phyloP scores from a whole-genome alignment of 2,797 vertebrate genomes.

The Anas bahamensis region DNA sequence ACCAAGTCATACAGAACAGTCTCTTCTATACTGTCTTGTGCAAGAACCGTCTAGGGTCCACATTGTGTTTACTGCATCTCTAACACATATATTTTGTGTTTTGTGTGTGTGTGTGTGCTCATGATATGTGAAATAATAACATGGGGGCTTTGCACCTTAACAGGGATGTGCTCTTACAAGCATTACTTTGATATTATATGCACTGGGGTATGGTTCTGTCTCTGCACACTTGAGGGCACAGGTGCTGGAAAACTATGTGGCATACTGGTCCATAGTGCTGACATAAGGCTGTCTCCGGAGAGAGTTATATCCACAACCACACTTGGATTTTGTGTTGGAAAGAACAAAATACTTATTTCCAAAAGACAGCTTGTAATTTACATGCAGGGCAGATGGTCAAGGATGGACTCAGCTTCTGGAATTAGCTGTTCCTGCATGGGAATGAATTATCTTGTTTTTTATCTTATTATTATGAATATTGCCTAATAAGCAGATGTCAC shows the following conservation, averaged over 20 bases:
- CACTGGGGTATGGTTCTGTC: neutral
- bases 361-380: neutral
- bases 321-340: neutral
- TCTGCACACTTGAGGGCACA: neutral
- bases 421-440: neutral
- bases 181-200: neutral
- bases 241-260: neutral
- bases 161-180: neutral
- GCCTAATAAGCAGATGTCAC: neutral
- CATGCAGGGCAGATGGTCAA: neutral
- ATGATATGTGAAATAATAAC: neutral
- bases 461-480: neutral
- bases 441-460: neutral
- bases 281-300: neutral
- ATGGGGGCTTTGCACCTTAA: neutral
- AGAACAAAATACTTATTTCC: neutral
- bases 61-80: neutral
- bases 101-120: neutral
- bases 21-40: neutral
- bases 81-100: neutral
- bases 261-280: neutral
- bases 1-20: neutral
- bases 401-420: neutral
- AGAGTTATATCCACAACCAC: neutral
- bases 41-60: neutral